Percentiles rank a stretch among this genome's conserved stretches.
Conservation (phyloP, 2,888 invertebrate species). For the Tortrix viridana region DNA sequence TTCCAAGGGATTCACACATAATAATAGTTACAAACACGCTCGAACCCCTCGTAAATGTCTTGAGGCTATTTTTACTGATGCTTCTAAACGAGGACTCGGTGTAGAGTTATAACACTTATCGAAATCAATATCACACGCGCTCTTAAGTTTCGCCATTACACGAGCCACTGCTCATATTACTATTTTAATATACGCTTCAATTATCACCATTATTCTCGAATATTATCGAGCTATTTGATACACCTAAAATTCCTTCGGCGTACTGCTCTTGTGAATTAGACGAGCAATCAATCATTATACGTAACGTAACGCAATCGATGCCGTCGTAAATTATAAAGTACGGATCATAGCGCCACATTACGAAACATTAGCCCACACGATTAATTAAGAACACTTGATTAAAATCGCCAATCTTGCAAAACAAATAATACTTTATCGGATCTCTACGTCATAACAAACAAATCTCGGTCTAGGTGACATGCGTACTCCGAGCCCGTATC, state of each 20-base stretch:
- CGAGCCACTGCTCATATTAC: constrained; percentile 29
- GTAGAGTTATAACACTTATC: neutral
- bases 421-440: constrained; percentile 53
- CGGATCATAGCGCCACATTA: constrained; percentile 19
- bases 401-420: constrained; percentile 40
- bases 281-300: constrained; percentile 34
- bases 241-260: constrained; percentile 27
- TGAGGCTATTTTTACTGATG: too few species aligned
- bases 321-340: constrained; percentile 22
- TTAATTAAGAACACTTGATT: constrained; percentile 33
- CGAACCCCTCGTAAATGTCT: too few species aligned
- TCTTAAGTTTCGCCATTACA: constrained; percentile 21
- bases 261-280: constrained; percentile 32
- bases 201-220: constrained; percentile 26
- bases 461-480: constrained; percentile 75
- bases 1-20: neutral
- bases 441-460: constrained; percentile 67
- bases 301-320: constrained; percentile 28
- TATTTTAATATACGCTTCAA: constrained; percentile 24
- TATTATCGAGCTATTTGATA: constrained; percentile 27
- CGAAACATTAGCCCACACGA: constrained; percentile 19
- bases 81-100: too few species aligned
- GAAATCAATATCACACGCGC: neutral
- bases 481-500: constrained; percentile 67
- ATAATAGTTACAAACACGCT: too few species aligned